These are phyloP conservation scores for Zootermopsis nevadensis DNA, from an alignment of 2,888 invertebrate species.

Conservation along the genomic window DNA sequence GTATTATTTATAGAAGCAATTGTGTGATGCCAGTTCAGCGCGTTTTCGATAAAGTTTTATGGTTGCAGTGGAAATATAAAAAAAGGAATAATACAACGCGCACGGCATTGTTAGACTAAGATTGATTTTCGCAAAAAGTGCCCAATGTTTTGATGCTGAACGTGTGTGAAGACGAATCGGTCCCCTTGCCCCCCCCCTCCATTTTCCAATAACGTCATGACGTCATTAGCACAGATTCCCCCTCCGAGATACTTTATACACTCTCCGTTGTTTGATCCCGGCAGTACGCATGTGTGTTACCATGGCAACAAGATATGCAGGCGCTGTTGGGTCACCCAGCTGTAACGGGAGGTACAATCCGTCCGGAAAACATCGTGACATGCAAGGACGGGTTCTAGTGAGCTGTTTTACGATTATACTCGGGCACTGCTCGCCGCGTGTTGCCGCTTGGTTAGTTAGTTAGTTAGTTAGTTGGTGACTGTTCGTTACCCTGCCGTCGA, in stretches of 20 bases:
- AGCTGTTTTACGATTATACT: too few species aligned
- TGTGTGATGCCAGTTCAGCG: too few species aligned
- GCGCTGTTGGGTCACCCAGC: constrained; percentile 14
- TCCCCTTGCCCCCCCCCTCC: constrained; percentile 1
- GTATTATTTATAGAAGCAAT: too few species aligned
- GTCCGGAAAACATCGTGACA: not conserved
- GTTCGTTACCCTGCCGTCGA: too few species aligned
- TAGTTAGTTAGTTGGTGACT: too few species aligned
- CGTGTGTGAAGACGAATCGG: not conserved
- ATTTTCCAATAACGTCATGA: not conserved
- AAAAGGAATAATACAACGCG: too few species aligned
- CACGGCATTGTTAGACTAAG: not conserved
- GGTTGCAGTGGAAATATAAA: too few species aligned
- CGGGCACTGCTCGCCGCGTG: too few species aligned
- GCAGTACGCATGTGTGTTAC: constrained; percentile 21
- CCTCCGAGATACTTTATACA: constrained; percentile 19
- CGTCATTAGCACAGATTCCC: constrained; percentile 39
- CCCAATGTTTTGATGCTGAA: not conserved
- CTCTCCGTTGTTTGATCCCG: not conserved
- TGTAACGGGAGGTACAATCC: not conserved
- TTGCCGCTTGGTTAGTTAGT: too few species aligned
- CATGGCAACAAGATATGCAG: not conserved
- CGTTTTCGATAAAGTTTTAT: too few species aligned
- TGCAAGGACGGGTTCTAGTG: too few species aligned
- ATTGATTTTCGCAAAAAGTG: not conserved